Conservation (phyloP, 1,140 invertebrate genomes). For the Macrocentrus cingulum region DNA sequence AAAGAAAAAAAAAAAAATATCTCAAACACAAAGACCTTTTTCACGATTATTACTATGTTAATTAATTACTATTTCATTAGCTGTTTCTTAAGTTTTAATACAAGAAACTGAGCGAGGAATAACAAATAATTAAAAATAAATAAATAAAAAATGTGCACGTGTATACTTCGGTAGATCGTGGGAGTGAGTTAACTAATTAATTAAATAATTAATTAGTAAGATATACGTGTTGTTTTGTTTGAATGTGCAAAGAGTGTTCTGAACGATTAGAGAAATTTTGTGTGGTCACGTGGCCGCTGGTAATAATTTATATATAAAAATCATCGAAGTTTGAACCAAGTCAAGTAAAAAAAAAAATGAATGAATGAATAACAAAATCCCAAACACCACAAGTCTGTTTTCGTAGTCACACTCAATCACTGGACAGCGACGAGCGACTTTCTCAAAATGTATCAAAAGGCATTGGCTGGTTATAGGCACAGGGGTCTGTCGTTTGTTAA, state of each 20-base stretch:
- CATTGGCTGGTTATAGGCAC: slow-evolving; percentile 34
- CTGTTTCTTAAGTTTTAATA: slow-evolving; percentile 27
- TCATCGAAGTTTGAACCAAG: not conserved
- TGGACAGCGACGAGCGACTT: slow-evolving; percentile 40
- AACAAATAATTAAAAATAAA: slow-evolving; percentile 20
- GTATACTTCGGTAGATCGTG: not conserved
- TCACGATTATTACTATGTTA: slow-evolving; percentile 27
- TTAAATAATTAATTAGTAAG: no score
- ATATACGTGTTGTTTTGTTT: no score
- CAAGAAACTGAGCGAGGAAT: slow-evolving; percentile 42
- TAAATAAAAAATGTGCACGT: no score
- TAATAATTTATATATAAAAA: slow-evolving; percentile 1
- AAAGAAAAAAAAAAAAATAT: slow-evolving; percentile 19
- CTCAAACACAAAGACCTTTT: slow-evolving; percentile 27
- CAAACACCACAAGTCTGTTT: not conserved
- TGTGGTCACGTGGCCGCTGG: not conserved
- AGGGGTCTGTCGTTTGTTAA: slow-evolving; percentile 36
- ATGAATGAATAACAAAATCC: slow-evolving; percentile 22
- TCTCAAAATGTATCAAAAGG: slow-evolving; percentile 42
- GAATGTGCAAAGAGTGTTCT: no score
- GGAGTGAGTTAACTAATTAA: not conserved
- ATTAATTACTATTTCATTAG: slow-evolving; percentile 23
- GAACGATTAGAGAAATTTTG: no score
- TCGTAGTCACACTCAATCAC: slow-evolving; percentile 29
- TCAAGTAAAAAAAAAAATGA: slow-evolving; percentile 22